Evolutionary conservation across 2,113 vertebrate genomes (phyloP), one percentile per base, ranked within the genome.

Genomic region (Regulus satrapa): DNA sequence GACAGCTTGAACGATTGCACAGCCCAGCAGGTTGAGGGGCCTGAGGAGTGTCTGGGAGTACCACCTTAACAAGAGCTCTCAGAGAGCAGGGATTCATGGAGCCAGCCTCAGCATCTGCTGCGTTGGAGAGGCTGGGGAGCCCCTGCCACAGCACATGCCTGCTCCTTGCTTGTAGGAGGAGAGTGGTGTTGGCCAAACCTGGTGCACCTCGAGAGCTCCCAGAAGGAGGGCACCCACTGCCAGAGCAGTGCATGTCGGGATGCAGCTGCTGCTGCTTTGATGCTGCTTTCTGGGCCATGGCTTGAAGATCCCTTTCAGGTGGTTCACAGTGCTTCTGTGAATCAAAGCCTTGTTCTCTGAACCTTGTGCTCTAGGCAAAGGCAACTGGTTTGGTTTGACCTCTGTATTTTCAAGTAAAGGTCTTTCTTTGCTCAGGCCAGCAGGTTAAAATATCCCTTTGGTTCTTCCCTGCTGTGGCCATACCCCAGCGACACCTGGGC

Each of bases 161-260:
- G 32, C 34, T 80, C n/a, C 74, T 59, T 64, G 31, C 36, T 87
- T 0, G 0, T 3, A 17, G 29, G 34, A 62, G 41, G 34, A 51
- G 18, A 49, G 28, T 8, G 0, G 0, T 51, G 13, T 14, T 54
- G 73, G 29, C 46, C 38, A 14, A 67, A 68, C 31, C 32, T 3
- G 2, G 63, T n/a, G 55, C 14, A 13, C 1, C 3, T 9, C 6
- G 54, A 59, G 51, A 49, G 61, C 69, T 81, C 38, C 61, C 25
- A 29, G 7, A 36, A 34, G 68, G 59, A 77, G 41, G 1, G 21
- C 19, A 34, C 16, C 21, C 67, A 56, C 28, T 62, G 38, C 84
- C 4, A 2, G 29, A 21, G 62, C 0, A 0, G 26, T 63, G 41
- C 45, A 8, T n/a, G n/a, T 10, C 0, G 1, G 49, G n/a, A 8